A percentile compares a stretch with the other conserved stretches of the same genome.
Conservation (phyloP, 2,113 vertebrate species). For the Scatophagus argus region DNA sequence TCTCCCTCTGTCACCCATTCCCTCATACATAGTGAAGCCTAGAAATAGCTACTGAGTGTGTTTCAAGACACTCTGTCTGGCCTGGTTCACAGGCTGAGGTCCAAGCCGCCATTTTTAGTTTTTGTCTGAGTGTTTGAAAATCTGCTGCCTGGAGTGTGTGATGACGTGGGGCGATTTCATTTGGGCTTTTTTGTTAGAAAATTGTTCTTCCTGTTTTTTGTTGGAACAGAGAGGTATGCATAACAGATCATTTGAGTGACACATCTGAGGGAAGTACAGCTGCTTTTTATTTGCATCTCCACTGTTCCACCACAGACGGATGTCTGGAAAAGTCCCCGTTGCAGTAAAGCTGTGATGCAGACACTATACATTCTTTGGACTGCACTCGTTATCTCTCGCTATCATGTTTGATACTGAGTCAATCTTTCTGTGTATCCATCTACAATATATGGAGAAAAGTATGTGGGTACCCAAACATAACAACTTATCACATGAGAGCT, state of each 20-base stretch:
- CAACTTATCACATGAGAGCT: neutral
- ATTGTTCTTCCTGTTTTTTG: neutral
- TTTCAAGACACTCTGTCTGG: slow-evolving; percentile 65
- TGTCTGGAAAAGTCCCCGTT: neutral
- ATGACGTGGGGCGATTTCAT: slow-evolving; percentile 42
- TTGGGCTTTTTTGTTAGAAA: slow-evolving; percentile 2
- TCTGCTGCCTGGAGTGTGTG: slow-evolving; percentile 40
- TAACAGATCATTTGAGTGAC: neutral
- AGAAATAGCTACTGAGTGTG: slow-evolving; percentile 45
- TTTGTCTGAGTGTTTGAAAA: slow-evolving; percentile 68
- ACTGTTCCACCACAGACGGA: neutral
- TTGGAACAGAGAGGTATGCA: neutral
- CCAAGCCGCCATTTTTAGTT: slow-evolving; percentile 55
- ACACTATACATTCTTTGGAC: neutral
- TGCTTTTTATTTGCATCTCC: slow-evolving; percentile 37
- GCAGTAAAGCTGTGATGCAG: neutral
- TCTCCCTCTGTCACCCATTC: slow-evolving; percentile 19
- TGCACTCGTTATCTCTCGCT: neutral
- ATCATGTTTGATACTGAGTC: neutral
- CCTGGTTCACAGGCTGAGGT: slow-evolving; percentile 54
- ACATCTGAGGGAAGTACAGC: slow-evolving; percentile 22
- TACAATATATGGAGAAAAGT: neutral
- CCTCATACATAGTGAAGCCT: slow-evolving; percentile 54
- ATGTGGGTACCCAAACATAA: neutral
- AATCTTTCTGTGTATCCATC: neutral